Percentiles rank a stretch among this genome's conserved stretches.
These are phyloP conservation scores for Macroteleia sp. DNA, from an alignment of 2,888 invertebrate genomes.

Conservation along the genomic window DNA sequence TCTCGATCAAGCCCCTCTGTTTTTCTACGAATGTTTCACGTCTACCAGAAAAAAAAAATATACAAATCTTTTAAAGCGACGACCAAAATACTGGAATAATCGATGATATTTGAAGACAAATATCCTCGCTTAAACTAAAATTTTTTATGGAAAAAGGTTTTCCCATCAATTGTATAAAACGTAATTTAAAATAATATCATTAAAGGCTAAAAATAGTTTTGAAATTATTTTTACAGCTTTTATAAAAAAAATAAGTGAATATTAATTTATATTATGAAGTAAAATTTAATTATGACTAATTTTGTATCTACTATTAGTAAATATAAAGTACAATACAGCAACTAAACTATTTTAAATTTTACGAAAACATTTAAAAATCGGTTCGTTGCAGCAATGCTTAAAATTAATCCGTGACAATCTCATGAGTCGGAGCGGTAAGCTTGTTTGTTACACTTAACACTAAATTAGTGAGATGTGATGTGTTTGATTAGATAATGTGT, in stretches of 20 bases:
- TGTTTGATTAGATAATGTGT: conserved; percentile 80
- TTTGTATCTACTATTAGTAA: no score
- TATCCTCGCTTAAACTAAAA: background rate
- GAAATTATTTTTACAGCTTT: no score
- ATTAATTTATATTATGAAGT: no score
- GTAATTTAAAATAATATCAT: no score
- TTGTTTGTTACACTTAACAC: conserved; percentile 74
- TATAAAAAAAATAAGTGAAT: no score
- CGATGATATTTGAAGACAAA: background rate
- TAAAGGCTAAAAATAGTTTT: no score
- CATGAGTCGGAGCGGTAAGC: conserved; percentile 34
- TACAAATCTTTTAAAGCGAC: background rate
- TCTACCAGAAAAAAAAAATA: conserved; percentile 17
- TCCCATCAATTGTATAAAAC: no score
- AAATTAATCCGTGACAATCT: conserved; percentile 63
- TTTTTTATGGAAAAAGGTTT: background rate
- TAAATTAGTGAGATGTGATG: conserved; percentile 80
- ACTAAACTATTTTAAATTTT: background rate
- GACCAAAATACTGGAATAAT: conserved; percentile 8
- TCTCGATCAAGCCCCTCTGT: conserved; percentile 8
- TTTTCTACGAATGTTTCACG: conserved; percentile 26
- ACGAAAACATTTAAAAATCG: conserved; percentile 57
- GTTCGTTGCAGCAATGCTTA: conserved; percentile 51
- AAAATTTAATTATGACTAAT: no score
- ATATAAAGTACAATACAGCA: no score